Base-by-base conservation (phyloP, 2,797 vertebrate species). In the Catharus ustulatus region DNA sequence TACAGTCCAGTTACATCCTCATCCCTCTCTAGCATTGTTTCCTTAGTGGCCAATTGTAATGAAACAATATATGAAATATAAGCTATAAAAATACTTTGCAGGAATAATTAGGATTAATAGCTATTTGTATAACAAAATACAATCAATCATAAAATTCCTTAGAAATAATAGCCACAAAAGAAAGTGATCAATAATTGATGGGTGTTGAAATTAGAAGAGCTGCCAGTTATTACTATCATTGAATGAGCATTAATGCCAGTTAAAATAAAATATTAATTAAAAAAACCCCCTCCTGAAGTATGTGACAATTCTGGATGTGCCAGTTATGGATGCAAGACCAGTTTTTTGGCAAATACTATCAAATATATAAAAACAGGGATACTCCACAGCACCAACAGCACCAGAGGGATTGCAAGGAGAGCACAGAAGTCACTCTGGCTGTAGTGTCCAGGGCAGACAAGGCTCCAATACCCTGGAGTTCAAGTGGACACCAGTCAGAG, bases 401-500 rank as follows among this genome's bases (percentile, higher is more conserved):
- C 8, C 21, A 27, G 20, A 68, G 16, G 12, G 23, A 36, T 18
- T 26, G 45, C 21, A 40, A 42, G 7, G 5, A 9, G 17, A 15
- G 4, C 7, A 30, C 9, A 55, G 5, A 43, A 18, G 5, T 27
- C 18, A 6, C 18, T 38, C 27, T 45, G 57, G 12, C 32, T 43
- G 17, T 24, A 9, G 9, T 10, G 13, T 23, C 18, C 5, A 51
- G 40, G 3, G 6, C 13, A 63, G 14, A 49, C 0, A 3, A 63
- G 6, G 11, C 5, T 24, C 6, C 29, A 40, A 51, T 1, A 9
- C 9, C 8, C 49, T 7, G 17, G 4, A 66, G 21, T 1, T 1
- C 13, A 18, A 0, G 0, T 1, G 13, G 43, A 23, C 64, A 21
- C n/a, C 3, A 3, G 9, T 2, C 30, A 48, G 45, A 68, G 30